Conservation (phyloP, 2,113 vertebrate species). For the Anseranas semipalmata region DNA sequence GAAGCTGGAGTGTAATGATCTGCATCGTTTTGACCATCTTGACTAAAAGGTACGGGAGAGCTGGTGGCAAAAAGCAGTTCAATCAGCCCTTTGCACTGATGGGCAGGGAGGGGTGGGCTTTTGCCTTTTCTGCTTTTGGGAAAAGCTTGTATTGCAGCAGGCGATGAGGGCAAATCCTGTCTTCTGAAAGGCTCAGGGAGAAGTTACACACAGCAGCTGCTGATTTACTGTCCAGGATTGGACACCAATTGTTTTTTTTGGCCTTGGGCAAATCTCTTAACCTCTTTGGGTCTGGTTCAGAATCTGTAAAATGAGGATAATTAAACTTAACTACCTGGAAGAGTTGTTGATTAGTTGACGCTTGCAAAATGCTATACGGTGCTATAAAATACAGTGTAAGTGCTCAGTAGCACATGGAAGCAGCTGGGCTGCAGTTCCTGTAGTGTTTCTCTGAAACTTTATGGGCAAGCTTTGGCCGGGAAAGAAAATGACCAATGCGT, state of each 20-base stretch:
- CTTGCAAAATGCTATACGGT: conserved; percentile 36
- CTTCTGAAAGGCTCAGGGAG: background rate
- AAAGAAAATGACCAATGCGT: background rate
- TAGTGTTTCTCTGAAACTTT: background rate
- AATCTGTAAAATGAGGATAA: conserved; percentile 42
- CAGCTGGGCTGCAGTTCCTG: conserved; percentile 21
- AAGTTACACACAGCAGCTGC: background rate
- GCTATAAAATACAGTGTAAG: conserved; percentile 28
- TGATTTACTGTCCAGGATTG: background rate
- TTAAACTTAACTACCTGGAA: conserved; percentile 55
- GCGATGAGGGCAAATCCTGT: background rate
- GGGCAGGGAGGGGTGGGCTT: background rate
- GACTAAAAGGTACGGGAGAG: background rate
- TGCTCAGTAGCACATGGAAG: background rate
- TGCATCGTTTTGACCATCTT: background rate
- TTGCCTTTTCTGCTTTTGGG: background rate
- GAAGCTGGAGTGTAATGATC: background rate
- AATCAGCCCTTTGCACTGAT: rapidly evolving
- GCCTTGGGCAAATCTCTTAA: conserved; percentile 1
- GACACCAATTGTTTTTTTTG: background rate
- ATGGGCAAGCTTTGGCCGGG: background rate
- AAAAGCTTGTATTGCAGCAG: background rate
- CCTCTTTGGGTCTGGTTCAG: background rate
- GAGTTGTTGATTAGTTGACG: conserved; percentile 54
- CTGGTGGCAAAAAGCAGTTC: background rate